phyloP scores from a whole-genome alignment of 2,888 invertebrate species.

The Adela reaumurella region DNA sequence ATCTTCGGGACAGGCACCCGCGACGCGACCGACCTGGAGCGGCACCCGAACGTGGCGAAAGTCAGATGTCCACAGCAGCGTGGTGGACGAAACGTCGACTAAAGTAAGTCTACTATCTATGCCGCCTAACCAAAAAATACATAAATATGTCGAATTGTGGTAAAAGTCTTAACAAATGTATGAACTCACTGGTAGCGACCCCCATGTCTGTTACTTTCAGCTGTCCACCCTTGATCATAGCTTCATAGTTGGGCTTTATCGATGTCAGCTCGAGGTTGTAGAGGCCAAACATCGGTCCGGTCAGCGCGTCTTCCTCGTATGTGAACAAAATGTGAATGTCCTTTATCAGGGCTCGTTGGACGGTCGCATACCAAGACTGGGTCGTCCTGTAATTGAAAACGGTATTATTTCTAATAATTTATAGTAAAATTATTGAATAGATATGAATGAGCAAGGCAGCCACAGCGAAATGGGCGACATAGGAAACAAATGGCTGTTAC shows the following conservation, averaged over 20 bases:
- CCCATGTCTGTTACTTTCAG: constrained; percentile 83
- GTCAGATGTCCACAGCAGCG: no score
- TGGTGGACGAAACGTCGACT: no score
- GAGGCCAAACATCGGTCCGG: constrained; percentile 78
- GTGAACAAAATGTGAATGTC: constrained; percentile 76
- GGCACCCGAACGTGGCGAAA: no score
- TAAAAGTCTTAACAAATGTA: no score
- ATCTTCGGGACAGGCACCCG: no score
- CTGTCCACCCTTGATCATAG: constrained; percentile 81
- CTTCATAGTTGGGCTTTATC: constrained; percentile 86
- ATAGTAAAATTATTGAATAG: not conserved
- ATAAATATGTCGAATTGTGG: no score
- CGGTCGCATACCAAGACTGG: constrained; percentile 68
- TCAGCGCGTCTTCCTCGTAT: constrained; percentile 66
- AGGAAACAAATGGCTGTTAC: no score
- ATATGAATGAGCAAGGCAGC: no score
- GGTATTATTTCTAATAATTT: constrained; percentile 3
- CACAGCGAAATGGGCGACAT: no score
- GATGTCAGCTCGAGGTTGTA: constrained; percentile 69
- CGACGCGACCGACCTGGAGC: no score
- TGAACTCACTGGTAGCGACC: constrained; percentile 72
- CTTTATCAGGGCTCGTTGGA: constrained; percentile 74
- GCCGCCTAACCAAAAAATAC: no score
- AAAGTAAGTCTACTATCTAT: no score
- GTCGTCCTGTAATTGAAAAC: constrained; percentile 44